These are phyloP conservation scores for Meliscaeva auricollis DNA, from an alignment of 2,888 invertebrate species.

Conservation along the genomic window DNA sequence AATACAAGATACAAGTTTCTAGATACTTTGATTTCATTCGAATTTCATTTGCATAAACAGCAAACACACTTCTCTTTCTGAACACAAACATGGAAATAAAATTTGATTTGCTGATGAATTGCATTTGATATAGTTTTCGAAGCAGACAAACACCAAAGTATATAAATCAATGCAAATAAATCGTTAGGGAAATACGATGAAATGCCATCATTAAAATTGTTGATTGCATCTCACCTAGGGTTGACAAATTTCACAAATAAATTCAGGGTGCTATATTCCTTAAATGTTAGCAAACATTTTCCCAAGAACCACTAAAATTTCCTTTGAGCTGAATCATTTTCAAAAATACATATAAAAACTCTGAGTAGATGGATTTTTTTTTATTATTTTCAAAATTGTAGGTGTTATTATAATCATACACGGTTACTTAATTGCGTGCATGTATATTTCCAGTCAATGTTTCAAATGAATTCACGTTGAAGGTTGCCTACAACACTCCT, in stretches of 20 bases:
- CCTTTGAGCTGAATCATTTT: neutral
- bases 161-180: neutral
- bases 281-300: neutral
- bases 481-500: too few species aligned
- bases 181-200: neutral
- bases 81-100: conserved; percentile 48
- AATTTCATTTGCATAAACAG: conserved; percentile 12
- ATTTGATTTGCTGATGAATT: conserved; percentile 45
- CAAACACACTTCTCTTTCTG: conserved; percentile 28
- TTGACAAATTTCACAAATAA: neutral
- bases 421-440: too few species aligned
- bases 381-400: neutral
- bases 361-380: neutral
- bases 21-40: conserved; percentile 46
- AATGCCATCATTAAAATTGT: neutral
- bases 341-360: neutral
- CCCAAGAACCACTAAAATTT: neutral
- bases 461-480: neutral
- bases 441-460: too few species aligned
- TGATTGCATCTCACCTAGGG: neutral
- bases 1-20: conserved; percentile 19
- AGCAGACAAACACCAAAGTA: neutral
- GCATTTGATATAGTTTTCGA: neutral
- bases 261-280: neutral
- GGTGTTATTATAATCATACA: too few species aligned